Evolutionary conservation across 2,113 vertebrate species (phyloP).

Genomic region (Cettia cetti): DNA sequence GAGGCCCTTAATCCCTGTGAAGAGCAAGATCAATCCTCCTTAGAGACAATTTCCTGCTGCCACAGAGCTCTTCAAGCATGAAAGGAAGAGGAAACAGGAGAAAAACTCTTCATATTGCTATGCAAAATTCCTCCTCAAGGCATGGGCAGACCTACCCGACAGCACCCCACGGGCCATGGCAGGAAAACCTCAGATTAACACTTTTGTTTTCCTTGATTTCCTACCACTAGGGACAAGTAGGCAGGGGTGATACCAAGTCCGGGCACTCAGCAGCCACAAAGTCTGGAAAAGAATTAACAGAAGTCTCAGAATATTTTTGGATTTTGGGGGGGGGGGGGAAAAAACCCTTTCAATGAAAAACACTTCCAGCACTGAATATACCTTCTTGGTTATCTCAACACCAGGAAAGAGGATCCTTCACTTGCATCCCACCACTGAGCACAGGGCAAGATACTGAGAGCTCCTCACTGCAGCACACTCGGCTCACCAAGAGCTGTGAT

Average conservation of each 20-base stretch:
- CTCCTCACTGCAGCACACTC: rapidly evolving
- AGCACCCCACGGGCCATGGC: not conserved
- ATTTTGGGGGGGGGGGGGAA: rapidly evolving
- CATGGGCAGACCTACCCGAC: not conserved
- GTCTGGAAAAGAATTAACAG: not conserved
- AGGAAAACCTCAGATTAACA: not conserved
- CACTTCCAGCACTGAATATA: rapidly evolving
- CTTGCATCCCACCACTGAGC: not conserved
- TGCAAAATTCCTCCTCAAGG: not conserved
- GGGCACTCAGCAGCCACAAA: not conserved
- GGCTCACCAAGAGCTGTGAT: not conserved
- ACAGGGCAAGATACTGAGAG: not conserved
- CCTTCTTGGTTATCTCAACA: not conserved
- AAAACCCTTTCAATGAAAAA: not conserved
- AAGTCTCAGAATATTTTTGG: not conserved
- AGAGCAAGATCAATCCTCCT: not conserved
- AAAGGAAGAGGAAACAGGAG: not conserved
- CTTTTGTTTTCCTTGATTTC: not conserved
- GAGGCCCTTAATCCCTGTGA: not conserved
- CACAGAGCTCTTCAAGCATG: not conserved
- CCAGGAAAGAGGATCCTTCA: not conserved
- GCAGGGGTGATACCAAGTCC: rapidly evolving
- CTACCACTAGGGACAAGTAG: not conserved
- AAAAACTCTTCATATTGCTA: not conserved
- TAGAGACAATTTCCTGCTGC: not conserved